Evolutionary conservation across 2,888 invertebrate species (phyloP).

Genomic region (Agrotis segetum): DNA sequence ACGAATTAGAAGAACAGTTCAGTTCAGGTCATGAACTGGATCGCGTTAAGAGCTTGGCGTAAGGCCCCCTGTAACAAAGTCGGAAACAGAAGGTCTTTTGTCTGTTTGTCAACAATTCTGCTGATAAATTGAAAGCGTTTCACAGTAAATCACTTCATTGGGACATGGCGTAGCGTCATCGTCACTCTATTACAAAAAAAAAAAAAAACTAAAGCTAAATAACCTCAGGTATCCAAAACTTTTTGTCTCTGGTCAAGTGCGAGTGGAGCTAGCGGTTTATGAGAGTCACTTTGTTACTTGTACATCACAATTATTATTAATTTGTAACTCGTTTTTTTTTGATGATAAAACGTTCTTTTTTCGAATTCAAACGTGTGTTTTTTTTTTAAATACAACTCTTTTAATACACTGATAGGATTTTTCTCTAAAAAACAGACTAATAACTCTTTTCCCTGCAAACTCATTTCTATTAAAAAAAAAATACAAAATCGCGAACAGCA

Average conservation of each 20-base stretch:
- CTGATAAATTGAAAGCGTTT: slow-evolving; percentile 40
- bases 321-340: no score
- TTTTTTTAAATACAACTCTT: no score
- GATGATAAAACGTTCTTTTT: no score
- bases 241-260: not conserved
- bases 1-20: no score
- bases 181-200: slow-evolving; percentile 1
- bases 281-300: no score
- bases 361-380: no score
- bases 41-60: no score
- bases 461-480: slow-evolving; percentile 29
- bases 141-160: slow-evolving; percentile 46
- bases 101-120: slow-evolving; percentile 1
- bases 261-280: not conserved
- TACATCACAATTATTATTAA: no score
- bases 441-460: slow-evolving; percentile 28
- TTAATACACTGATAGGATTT: no score
- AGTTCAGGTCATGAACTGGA: no score
- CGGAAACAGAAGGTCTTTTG: slow-evolving; percentile 29
- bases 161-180: slow-evolving; percentile 2
- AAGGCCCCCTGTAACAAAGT: slow-evolving; percentile 49
- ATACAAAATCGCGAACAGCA: slow-evolving; percentile 47
- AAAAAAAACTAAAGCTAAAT: slow-evolving; percentile 7
- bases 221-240: slow-evolving; percentile 10
- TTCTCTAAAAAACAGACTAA: slow-evolving; percentile 11